Base-by-base conservation (phyloP, 1,140 invertebrate genomes). In the Hypsibius dujardini region DNA sequence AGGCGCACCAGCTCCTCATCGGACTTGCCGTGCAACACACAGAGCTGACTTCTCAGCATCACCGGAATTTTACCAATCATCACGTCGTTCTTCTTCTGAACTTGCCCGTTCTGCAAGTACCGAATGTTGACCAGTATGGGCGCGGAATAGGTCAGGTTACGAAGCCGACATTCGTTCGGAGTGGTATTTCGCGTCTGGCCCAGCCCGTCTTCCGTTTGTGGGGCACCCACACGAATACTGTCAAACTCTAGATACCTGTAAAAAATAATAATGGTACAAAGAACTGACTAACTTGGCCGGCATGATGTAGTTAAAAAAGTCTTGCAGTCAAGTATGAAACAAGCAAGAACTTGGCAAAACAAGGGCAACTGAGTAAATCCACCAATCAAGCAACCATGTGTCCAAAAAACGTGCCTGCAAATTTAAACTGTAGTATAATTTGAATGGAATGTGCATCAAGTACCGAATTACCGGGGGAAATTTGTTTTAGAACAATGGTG, bases 81-180 rank as follows among this genome's bases (percentile, higher is more conserved):
- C 67, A 42, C 46, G 40, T 42, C 40, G 7, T 3, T 69, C 40
- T 46, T 42, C 46, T 40, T 7, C 40, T 42, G 46, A 3, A 69
- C 40, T 15, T 7, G 40, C 3, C 40, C 40, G 46, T 69, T 69
- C 28, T 42, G 67, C 40, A 89, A 94, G 77, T 98, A 98, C 81
- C 98, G 94, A 76, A 99, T 92, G 79, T 97, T 92, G 40, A 98
- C 95, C 67, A 86, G 89, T 60, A 99, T 97, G 14, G 94, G 93
- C 15, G 95, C 95, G 15, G 92, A 92, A 80, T 99, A 99, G 69
- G 94, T 98, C 79, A 97, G 86, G 81, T 99, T 95, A 75, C 96
- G 81, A 14, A 99, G 82, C 1, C 96, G 84, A 80, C 95, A 98
- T 79, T 98, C 94, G 79, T 99, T 94, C 40, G 96, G 96, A 47